Base-by-base conservation (phyloP, 1,140 invertebrate genomes). In the Bradynema listronoti region DNA sequence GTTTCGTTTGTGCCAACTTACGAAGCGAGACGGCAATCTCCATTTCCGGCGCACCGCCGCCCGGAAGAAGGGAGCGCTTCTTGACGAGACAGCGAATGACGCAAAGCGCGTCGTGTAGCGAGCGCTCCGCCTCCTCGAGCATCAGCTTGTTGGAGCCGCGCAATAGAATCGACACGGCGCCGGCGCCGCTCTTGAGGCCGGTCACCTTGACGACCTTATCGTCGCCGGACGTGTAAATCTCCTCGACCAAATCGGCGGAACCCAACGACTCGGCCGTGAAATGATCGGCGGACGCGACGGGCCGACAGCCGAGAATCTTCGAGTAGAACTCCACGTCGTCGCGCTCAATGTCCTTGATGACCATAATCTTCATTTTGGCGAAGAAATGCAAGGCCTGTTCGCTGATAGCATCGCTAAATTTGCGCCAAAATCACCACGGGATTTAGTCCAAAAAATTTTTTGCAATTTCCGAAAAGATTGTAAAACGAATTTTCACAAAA, bases 311-410 rank as follows among this genome's bases (percentile, higher is more conserved):
- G 9, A 97, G 81, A 49, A 89, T 91, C 83, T 95, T 97, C 80
- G 90, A 93, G 45, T 97, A 85, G 80, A 93, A 97, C 72, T 96
- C 88, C 74, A 98, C 90, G 70, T 98, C 93, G 78, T 97, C 92
- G 46, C 94, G 84, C 81, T 98, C 94, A 66, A 98, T 86, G 79
- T 99, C 92, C 80, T 94, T 95, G 22, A 98, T 85, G 6, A 98
- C 92, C 88, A 99, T 88, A 41, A 95, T 93, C 79, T 99, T 99
- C 78, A 97, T 91, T 83, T 99, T 99, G 73, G 94, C 91, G 64
- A 99, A 82, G 80, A 97, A 98, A 79, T 99, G 95, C 66, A 97
- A 83, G 1, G 94, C 93, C 66, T 98, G 81, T 80, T 99, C 95
- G 75, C 87, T 94, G 9, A 98, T 83, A 24, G 95, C 92, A 85